Conservation (phyloP, 2,113 vertebrate species). For the Vidua chalybeata region DNA sequence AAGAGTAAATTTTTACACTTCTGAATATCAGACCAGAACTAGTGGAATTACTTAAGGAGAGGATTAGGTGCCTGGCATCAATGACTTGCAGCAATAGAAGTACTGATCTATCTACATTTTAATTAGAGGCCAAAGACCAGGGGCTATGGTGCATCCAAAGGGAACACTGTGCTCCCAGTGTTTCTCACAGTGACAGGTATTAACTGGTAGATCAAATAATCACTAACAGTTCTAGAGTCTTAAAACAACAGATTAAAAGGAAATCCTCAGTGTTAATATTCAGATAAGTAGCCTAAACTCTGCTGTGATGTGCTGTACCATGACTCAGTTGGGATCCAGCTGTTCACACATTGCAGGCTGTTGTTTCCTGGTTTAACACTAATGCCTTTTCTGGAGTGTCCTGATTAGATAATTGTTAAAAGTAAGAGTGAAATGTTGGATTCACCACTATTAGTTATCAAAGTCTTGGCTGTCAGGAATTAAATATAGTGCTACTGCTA, state of each 20-base stretch:
- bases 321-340: slow-evolving; percentile 11
- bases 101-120: not conserved
- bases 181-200: not conserved
- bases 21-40: not conserved
- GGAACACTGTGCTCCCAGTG: not conserved
- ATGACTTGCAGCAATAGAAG: not conserved
- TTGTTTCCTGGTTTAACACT: not conserved
- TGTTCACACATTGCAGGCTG: slow-evolving; percentile 15
- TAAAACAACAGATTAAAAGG: slow-evolving; percentile 28
- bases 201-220: not conserved
- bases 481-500: not conserved
- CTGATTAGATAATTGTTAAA: slow-evolving; percentile 57
- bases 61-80: not conserved
- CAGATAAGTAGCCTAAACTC: slow-evolving; percentile 22
- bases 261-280: slow-evolving; percentile 35
- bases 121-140: not conserved
- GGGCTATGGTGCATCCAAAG: not conserved
- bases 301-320: not conserved
- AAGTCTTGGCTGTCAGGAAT: slow-evolving; percentile 28
- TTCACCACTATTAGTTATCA: slow-evolving; percentile 22
- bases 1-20: not conserved
- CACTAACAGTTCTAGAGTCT: not conserved
- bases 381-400: slow-evolving; percentile 38
- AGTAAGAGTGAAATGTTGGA: slow-evolving; percentile 33
- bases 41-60: not conserved